Evolutionary conservation across 1,140 invertebrate species (phyloP).

Genomic region (Sitobion miscanthi): DNA sequence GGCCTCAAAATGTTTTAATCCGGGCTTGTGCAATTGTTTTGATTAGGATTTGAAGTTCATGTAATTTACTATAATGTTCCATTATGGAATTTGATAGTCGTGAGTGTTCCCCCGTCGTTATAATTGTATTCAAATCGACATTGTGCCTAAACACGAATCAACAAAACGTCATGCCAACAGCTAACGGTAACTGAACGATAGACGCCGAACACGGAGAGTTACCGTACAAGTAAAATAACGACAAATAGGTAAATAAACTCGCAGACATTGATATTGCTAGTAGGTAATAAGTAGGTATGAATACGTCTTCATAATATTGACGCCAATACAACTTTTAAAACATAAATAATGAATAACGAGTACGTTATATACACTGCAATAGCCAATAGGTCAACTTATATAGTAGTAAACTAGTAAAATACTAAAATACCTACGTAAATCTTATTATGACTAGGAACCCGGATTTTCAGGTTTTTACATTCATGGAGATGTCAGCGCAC

Average conservation of each 20-base stretch:
- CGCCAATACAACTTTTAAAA: neutral
- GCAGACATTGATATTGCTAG: neutral
- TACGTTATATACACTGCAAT: no score
- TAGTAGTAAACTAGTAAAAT: no score
- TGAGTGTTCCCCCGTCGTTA: no score
- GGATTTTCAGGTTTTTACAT: neutral
- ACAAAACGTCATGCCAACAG: neutral
- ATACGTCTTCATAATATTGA: neutral
- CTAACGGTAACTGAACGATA: neutral
- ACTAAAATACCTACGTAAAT: neutral
- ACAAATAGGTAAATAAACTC: neutral
- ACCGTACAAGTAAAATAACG: neutral
- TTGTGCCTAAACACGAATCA: neutral
- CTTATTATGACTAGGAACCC: neutral
- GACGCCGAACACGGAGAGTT: neutral
- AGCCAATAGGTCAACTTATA: no score
- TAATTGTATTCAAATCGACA: neutral
- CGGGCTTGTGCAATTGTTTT: no score
- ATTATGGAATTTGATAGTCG: no score
- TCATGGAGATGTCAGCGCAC: neutral
- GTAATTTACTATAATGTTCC: no score
- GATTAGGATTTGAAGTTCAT: no score
- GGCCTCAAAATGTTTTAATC: no score
- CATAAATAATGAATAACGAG: neutral
- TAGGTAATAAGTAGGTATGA: neutral